Conservation (phyloP, 2,113 vertebrate species). For the Pterocles orientalis region DNA sequence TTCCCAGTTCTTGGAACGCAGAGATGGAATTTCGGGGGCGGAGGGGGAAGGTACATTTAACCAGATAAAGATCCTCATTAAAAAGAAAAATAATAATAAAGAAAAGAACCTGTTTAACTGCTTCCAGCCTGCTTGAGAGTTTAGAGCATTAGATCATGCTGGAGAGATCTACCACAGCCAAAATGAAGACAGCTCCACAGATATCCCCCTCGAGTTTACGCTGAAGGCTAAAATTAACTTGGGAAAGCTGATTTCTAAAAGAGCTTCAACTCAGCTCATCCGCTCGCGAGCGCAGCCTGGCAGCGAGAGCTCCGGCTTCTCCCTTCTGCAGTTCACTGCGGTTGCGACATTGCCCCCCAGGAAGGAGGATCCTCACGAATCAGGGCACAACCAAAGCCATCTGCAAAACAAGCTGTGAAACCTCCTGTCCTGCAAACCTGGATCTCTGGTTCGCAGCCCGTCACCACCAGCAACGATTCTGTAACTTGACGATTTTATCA, state of each 20-base stretch:
- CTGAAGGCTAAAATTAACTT: conserved; percentile 43
- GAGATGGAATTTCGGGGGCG: not conserved
- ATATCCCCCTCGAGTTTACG: not conserved
- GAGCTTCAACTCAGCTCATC: not conserved
- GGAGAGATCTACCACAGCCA: not conserved
- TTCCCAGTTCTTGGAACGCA: not conserved
- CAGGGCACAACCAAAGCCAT: not conserved
- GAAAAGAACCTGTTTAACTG: not conserved
- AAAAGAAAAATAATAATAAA: not conserved
- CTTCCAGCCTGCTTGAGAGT: conserved; percentile 32
- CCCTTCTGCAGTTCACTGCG: not conserved
- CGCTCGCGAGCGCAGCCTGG: not conserved
- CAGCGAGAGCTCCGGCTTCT: conserved; percentile 1
- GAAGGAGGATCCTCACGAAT: not conserved
- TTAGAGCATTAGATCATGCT: conserved; percentile 55
- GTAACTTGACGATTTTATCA: not conserved
- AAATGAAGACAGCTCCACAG: conserved; percentile 19
- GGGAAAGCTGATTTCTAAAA: not conserved
- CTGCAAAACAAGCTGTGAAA: not conserved
- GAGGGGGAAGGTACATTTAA: not conserved
- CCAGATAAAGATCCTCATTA: conserved; percentile 34
- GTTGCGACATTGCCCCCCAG: not conserved
- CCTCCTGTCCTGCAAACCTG: not conserved
- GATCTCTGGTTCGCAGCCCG: not conserved
- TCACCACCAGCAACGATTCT: not conserved